phyloP scores from a whole-genome alignment of 2,113 vertebrate species.

The Rhea pennata region DNA sequence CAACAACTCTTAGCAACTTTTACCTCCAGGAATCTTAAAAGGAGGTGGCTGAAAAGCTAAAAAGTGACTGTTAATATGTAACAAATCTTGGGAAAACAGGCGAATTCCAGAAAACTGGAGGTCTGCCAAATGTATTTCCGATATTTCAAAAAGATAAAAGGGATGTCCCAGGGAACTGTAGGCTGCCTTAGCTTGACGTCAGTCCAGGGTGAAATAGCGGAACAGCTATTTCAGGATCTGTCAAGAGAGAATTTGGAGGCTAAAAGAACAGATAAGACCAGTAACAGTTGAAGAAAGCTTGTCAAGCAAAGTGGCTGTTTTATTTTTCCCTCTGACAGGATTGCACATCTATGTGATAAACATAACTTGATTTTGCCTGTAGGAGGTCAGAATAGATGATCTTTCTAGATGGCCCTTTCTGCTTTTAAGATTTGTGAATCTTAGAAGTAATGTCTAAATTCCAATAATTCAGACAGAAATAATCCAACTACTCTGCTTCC shows the following conservation, averaged over 20 bases:
- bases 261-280: conserved; percentile 33
- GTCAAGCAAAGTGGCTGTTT: background rate
- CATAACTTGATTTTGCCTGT: background rate
- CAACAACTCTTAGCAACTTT: background rate
- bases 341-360: background rate
- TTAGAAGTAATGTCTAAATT: background rate
- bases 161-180: background rate
- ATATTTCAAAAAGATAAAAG: conserved; percentile 55
- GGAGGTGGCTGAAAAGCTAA: conserved; percentile 2
- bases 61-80: conserved; percentile 35
- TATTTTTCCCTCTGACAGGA: background rate
- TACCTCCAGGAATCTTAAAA: conserved; percentile 29
- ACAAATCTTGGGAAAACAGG: conserved; percentile 35
- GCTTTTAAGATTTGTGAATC: background rate
- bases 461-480: conserved; percentile 27
- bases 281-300: background rate
- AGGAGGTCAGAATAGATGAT: background rate
- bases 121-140: conserved; percentile 46
- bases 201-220: conserved; percentile 17
- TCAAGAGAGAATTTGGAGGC: background rate
- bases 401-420: background rate
- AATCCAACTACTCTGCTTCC: conserved; percentile 13
- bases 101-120: conserved; percentile 49
- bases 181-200: conserved; percentile 30
- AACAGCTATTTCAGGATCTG: conserved; percentile 52